A percentile compares a stretch with the other conserved stretches of the same genome.
phyloP scores from a whole-genome alignment of 1,140 invertebrate species.

The Drosophila kurseongensis region DNA sequence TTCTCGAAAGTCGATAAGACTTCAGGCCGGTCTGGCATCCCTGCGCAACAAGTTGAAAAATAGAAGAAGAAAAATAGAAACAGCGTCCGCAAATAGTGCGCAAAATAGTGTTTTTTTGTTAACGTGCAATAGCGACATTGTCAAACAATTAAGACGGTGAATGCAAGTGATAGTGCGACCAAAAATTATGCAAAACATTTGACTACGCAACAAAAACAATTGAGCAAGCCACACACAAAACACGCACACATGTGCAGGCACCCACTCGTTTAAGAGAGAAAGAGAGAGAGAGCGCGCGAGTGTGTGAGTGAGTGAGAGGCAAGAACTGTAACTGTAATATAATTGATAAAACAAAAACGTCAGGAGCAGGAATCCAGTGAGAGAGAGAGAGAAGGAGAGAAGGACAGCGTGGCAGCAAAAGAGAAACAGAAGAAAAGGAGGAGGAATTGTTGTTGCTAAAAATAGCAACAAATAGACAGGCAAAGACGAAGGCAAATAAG shows the following conservation, averaged over 20 bases:
- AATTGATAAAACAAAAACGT: slow-evolving; percentile 61
- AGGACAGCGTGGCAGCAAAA: slow-evolving; percentile 5
- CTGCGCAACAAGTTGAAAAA: slow-evolving; percentile 65
- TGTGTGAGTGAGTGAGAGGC: slow-evolving; percentile 35
- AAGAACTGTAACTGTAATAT: slow-evolving; percentile 49
- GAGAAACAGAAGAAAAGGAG: slow-evolving; percentile 16
- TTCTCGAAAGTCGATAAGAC: not conserved
- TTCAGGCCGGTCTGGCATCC: slow-evolving; percentile 36
- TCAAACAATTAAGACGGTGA: slow-evolving; percentile 3
- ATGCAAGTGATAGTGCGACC: slow-evolving; percentile 20
- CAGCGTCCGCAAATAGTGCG: slow-evolving; percentile 45
- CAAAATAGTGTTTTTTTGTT: slow-evolving; percentile 60
- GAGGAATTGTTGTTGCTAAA: slow-evolving; percentile 60
- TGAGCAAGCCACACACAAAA: slow-evolving; percentile 25
- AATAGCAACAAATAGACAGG: slow-evolving; percentile 70
- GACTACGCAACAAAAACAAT: slow-evolving; percentile 34
- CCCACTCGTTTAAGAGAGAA: slow-evolving; percentile 40
- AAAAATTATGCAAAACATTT: slow-evolving; percentile 19
- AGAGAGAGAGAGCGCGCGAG: slow-evolving; percentile 13
- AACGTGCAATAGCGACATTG: slow-evolving; percentile 30
- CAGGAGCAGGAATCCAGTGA: slow-evolving; percentile 20
- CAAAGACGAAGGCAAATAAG: slow-evolving; percentile 3
- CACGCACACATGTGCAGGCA: slow-evolving; percentile 40
- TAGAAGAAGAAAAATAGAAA: slow-evolving; percentile 40
- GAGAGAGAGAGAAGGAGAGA: slow-evolving; percentile 10